Percentiles rank a stretch among this genome's conserved stretches.
These are phyloP conservation scores for Eleutherodactylus coqui DNA, from an alignment of 2,797 vertebrate genomes.

Conservation along the genomic window DNA sequence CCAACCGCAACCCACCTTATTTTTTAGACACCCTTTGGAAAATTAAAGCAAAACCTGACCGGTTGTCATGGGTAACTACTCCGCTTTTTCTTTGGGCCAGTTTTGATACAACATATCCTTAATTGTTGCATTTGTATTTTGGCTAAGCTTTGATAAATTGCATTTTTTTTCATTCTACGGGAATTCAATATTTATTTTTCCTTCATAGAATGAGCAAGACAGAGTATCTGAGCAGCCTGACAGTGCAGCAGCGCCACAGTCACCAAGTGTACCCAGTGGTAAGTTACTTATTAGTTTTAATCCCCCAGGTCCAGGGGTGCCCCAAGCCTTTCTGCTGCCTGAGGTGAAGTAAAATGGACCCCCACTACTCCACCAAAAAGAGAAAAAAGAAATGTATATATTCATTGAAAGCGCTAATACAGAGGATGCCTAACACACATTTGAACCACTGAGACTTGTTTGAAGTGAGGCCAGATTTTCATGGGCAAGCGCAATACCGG, in stretches of 20 bases:
- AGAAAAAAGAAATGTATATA: no score
- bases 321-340: no score
- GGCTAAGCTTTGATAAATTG: not conserved
- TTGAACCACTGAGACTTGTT: no score
- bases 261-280: conserved; percentile 7
- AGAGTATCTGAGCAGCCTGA: not conserved
- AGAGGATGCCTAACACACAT: no score
- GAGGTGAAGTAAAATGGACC: no score
- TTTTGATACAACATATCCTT: not conserved
- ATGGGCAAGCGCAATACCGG: no score
- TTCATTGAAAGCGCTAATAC: no score
- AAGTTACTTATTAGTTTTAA: not conserved
- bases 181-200: not conserved
- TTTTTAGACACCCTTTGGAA: not conserved
- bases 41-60: not conserved
- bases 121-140: not conserved
- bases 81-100: not conserved
- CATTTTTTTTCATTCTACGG: not conserved
- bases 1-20: not conserved
- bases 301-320: not conserved
- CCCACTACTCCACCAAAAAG: no score
- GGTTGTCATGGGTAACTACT: not conserved
- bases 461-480: no score
- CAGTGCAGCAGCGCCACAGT: not conserved
- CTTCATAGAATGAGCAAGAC: conserved; percentile 13